Evolutionary conservation across 2,797 vertebrate species (phyloP).

Genomic region (Momotus momota): DNA sequence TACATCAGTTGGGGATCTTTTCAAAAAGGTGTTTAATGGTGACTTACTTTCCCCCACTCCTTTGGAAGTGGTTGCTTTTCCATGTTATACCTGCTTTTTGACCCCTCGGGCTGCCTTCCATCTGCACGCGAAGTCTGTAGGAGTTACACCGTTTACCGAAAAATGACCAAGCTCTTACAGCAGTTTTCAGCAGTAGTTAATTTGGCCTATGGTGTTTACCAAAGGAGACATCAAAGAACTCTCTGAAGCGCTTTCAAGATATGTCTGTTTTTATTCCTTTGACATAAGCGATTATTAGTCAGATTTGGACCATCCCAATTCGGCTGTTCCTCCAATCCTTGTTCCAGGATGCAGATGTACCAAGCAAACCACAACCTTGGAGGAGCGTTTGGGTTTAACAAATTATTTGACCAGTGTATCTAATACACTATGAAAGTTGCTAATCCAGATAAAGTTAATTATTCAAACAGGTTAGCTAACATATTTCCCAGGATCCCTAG

Average conservation of each 20-base stretch:
- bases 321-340: neutral
- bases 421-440: neutral
- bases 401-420: neutral
- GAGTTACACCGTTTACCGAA: neutral
- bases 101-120: neutral
- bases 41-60: conserved; percentile 10
- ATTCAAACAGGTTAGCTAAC: neutral
- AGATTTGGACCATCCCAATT: conserved; percentile 15
- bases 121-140: neutral
- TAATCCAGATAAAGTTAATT: neutral
- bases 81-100: conserved; percentile 26
- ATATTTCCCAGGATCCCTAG: neutral
- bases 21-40: neutral
- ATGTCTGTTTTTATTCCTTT: conserved; percentile 8
- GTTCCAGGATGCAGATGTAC: neutral
- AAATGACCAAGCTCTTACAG: neutral
- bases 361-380: neutral
- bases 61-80: neutral
- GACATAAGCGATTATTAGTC: neutral
- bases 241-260: neutral
- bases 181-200: conserved; percentile 4
- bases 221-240: conserved; percentile 3
- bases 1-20: neutral
- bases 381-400: neutral
- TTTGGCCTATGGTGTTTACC: conserved; percentile 30